Evolutionary conservation across 2,888 invertebrate species (phyloP).

Genomic region (Athrips mouffetella): DNA sequence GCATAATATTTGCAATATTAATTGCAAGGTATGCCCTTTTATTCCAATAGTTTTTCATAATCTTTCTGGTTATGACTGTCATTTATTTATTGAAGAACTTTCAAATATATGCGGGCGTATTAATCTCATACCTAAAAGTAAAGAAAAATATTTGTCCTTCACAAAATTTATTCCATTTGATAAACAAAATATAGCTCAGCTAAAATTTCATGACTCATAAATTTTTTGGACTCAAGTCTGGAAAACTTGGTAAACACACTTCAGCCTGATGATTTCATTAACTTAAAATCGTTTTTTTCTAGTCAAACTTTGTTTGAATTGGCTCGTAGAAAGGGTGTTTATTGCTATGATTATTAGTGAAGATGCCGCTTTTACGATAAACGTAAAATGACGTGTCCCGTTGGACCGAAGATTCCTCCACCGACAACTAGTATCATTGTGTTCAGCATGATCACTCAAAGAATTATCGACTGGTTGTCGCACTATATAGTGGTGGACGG

Average conservation of each 20-base stretch:
- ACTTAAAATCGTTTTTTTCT: conserved; percentile 4
- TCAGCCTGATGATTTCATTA: conserved; percentile 1
- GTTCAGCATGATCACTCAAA: too few relatives aligned
- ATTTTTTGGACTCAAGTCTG: conserved; percentile 16
- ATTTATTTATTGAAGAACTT: background rate
- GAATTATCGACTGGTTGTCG: too few relatives aligned
- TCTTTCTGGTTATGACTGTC: background rate
- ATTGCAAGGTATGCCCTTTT: too few relatives aligned
- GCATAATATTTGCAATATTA: background rate
- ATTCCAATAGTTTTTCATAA: background rate
- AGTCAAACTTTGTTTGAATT: too few relatives aligned
- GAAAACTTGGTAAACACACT: conserved; percentile 16
- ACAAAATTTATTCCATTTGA: background rate
- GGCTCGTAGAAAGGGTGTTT: too few relatives aligned
- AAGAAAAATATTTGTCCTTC: background rate
- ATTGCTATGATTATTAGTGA: too few relatives aligned
- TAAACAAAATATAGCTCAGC: conserved; percentile 21
- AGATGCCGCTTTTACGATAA: too few relatives aligned
- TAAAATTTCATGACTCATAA: conserved; percentile 19
- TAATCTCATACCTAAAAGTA: background rate
- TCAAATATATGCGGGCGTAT: background rate
- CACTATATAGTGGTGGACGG: too few relatives aligned
- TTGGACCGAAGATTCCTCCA: too few relatives aligned
- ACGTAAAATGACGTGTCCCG: too few relatives aligned
- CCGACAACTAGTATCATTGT: too few relatives aligned